These are phyloP conservation scores for Dasypogon diadema DNA, from an alignment of 2,888 invertebrate genomes.

Conservation along the genomic window DNA sequence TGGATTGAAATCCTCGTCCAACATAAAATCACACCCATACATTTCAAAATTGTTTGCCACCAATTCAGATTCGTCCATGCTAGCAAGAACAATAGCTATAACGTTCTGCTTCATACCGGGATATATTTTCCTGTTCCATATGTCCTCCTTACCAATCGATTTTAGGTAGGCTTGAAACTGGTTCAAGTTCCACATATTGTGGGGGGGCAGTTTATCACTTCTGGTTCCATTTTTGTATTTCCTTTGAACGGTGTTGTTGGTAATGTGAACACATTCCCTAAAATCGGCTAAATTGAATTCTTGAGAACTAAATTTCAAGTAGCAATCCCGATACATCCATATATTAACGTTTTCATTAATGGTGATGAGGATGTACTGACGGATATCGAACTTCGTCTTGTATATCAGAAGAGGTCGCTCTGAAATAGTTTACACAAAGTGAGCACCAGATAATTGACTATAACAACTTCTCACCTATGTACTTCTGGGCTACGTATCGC, in stretches of 20 bases:
- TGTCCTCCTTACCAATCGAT: conserved; percentile 68
- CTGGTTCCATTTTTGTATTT: conserved; percentile 73
- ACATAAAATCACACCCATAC: conserved; percentile 93
- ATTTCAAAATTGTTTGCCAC: conserved; percentile 86
- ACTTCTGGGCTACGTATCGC: conserved; percentile 89
- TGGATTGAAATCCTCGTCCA: conserved; percentile 85
- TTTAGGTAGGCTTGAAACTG: conserved; percentile 77
- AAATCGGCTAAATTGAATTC: conserved; percentile 82
- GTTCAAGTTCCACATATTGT: conserved; percentile 88
- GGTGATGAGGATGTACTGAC: conserved; percentile 86
- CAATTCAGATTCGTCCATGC: conserved; percentile 78
- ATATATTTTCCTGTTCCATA: conserved; percentile 82
- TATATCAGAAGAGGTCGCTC: conserved; percentile 85
- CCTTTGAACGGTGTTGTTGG: conserved; percentile 88
- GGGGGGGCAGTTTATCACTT: conserved; percentile 76
- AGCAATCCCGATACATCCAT: conserved; percentile 89
- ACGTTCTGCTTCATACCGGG: conserved; percentile 88
- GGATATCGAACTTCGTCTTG: conserved; percentile 91
- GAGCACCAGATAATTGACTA: too few species aligned
- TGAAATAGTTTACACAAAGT: too few species aligned
- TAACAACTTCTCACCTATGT: conserved; percentile 82
- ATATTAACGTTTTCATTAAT: conserved; percentile 81
- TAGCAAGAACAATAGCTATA: conserved; percentile 81
- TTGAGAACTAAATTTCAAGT: conserved; percentile 88
- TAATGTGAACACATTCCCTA: conserved; percentile 88